Base-by-base conservation (phyloP, 1,140 invertebrate genomes). In the Zaprionus vittiger region DNA sequence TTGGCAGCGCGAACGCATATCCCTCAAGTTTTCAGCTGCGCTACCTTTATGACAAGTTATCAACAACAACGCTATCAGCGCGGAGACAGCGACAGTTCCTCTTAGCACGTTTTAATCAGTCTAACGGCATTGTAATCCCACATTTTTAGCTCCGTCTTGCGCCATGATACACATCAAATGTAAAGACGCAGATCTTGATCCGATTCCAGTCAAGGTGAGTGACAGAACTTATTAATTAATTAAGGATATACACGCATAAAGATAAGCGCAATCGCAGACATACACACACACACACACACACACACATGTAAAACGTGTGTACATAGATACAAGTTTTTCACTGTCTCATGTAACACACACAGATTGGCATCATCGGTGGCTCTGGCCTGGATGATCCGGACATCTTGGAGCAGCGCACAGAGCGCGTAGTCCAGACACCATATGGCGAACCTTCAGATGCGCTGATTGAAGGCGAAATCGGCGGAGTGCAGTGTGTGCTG, bases 351-450 rank as follows among this genome's bases (percentile, higher is more conserved):
- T 64, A 17, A 47, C n/a, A 6, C 34, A 99, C n/a, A 7, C 34
- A 99, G 97, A 95, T 99, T 89, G 98, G 98, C 64, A 98, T 99
- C 47, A 99, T 99, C 93, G 98, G 98, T 22, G 98, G 98, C 1
- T 97, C 98, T 44, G 98, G 98, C 1, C 94, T 99, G 22, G 97
- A 98, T 83, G 95, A 99, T 92, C 96, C 97, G 0, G 94, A 97
- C 75, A 95, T 99, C 64, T 94, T 99, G 55, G 94, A 96, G 91
- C 94, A 96, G 77, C 94, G 95, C 15, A 91, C 93, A 15, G 95
- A 96, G 81, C 94, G 94, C 52, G 76, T 85, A 37, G 94, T 98
- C 0, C 94, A 93, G 38, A 99, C 98, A 6, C 96, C 97, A 0
- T 99, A 95, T 93, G 98, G 98, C 9, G 87, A 95, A 64, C 97